phyloP scores from a whole-genome alignment of 1,140 invertebrate genomes.

The Acromyrmex echinatior region DNA sequence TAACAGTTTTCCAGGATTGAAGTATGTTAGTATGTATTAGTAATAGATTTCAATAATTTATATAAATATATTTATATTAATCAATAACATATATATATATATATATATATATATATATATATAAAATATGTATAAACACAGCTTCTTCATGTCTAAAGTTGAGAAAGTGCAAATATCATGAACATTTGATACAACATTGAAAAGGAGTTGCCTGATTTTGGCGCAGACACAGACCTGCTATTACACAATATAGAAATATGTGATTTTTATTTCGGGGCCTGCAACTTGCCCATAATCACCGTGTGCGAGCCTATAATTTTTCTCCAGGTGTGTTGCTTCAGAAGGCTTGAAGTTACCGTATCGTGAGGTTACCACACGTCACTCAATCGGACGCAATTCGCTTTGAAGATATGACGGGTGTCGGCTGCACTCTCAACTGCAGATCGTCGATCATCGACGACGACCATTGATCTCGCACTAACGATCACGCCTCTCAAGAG shows the following conservation, averaged over 20 bases:
- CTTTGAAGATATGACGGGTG: constrained; percentile 40
- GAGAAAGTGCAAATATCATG: no score
- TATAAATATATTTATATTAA: not conserved
- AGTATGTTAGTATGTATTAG: no score
- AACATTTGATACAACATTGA: not conserved
- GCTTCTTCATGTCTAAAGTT: not conserved
- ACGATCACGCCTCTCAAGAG: constrained; percentile 41
- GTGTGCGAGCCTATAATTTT: constrained; percentile 20
- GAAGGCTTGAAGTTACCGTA: constrained; percentile 8
- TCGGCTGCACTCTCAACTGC: constrained; percentile 45
- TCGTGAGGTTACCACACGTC: constrained; percentile 10
- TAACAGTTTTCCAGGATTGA: no score
- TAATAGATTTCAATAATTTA: no score
- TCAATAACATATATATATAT: no score
- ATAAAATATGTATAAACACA: not conserved
- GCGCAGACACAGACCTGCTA: no score
- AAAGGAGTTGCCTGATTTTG: not conserved
- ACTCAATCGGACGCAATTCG: constrained; percentile 28
- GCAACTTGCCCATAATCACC: constrained; percentile 6
- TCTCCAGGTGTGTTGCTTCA: not conserved
- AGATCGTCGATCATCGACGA: constrained; percentile 41
- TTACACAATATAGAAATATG: constrained; percentile 27
- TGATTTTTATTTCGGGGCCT: constrained; percentile 33
- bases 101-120: no score
- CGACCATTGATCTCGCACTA: constrained; percentile 55